phyloP scores from a whole-genome alignment of 2,888 invertebrate genomes.

The Oeneis ivallda region DNA sequence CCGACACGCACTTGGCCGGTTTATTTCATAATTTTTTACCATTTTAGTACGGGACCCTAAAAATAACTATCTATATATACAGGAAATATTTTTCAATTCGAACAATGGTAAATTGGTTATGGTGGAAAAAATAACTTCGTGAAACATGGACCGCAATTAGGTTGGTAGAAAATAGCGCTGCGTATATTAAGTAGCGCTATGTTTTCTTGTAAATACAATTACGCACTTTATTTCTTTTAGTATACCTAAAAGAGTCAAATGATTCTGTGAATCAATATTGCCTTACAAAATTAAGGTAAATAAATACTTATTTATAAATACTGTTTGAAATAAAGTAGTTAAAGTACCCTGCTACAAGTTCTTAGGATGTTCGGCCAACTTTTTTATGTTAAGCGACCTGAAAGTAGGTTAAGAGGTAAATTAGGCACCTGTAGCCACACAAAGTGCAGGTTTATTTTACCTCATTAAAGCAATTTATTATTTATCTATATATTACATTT shows the following conservation, averaged over 20 bases:
- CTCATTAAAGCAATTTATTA: slow-evolving; percentile 14
- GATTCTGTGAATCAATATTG: too few species aligned
- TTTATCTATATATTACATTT: background rate
- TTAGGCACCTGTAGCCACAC: slow-evolving; percentile 62
- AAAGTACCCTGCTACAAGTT: background rate
- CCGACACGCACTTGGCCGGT: too few species aligned
- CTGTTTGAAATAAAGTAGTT: background rate
- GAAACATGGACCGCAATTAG: background rate
- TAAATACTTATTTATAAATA: too few species aligned
- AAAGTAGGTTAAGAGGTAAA: slow-evolving; percentile 61
- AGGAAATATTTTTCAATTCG: background rate
- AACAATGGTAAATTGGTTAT: background rate
- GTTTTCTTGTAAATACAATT: slow-evolving; percentile 4
- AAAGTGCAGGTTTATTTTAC: slow-evolving; percentile 13
- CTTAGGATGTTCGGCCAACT: slow-evolving; percentile 54
- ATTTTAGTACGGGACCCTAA: too few species aligned
- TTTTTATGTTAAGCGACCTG: slow-evolving; percentile 56
- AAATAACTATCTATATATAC: background rate
- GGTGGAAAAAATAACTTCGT: background rate
- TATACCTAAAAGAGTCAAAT: too few species aligned
- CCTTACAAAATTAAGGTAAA: too few species aligned
- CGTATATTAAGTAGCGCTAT: background rate
- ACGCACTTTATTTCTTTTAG: background rate
- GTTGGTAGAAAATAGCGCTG: background rate
- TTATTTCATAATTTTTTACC: too few species aligned